A percentile compares a stretch with the other conserved stretches of the same genome.
Conservation (phyloP, 2,797 vertebrate species). For the Pristis pectinata region DNA sequence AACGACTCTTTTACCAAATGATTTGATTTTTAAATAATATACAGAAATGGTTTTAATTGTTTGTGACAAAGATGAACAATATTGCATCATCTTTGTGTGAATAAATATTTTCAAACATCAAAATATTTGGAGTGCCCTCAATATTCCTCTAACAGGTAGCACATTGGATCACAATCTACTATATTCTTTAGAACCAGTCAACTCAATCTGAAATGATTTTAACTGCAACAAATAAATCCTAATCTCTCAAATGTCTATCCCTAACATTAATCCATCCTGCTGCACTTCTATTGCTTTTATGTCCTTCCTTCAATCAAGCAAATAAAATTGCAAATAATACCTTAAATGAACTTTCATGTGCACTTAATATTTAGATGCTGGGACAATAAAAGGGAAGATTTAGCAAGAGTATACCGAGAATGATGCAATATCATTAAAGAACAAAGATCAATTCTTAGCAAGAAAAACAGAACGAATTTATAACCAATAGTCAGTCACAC, state of each 20-base stretch:
- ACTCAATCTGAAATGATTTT: background rate
- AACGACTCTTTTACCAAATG: background rate
- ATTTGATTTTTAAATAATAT: background rate
- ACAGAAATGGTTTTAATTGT: background rate
- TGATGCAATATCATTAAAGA: no score
- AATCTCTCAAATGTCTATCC: background rate
- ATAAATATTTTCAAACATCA: background rate
- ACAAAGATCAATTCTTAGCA: no score
- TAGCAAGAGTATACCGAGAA: no score
- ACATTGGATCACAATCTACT: background rate
- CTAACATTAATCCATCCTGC: background rate
- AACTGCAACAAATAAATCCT: background rate
- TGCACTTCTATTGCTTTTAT: background rate
- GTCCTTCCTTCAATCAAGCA: background rate
- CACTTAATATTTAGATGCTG: background rate
- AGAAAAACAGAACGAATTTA: constrained; percentile 48
- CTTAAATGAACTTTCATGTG: background rate
- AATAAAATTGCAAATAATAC: background rate
- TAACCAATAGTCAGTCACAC: background rate
- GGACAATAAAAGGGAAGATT: background rate
- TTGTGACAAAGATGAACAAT: background rate
- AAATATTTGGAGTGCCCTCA: background rate
- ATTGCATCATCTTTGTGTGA: background rate
- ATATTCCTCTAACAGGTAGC: background rate
- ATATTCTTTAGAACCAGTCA: background rate